Evolutionary conservation across 2,797 vertebrate species (phyloP).

Genomic region (Halcyon badia): DNA sequence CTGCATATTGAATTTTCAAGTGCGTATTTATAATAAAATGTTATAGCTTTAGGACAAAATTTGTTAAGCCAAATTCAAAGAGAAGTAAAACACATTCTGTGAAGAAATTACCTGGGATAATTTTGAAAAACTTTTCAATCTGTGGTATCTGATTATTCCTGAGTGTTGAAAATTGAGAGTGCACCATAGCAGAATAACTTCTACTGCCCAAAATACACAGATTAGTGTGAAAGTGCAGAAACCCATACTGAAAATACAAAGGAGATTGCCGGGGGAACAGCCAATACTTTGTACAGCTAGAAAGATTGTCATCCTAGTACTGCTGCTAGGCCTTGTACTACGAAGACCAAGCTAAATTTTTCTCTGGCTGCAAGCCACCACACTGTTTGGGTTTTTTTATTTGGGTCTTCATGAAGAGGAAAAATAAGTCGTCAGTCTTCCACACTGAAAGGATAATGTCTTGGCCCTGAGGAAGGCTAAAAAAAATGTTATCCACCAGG

Average conservation of each 20-base stretch:
- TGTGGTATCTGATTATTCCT: not conserved
- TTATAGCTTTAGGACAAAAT: not conserved
- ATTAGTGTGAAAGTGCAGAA: not conserved
- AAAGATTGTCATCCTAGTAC: not conserved
- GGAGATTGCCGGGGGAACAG: not conserved
- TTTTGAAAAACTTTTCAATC: not conserved
- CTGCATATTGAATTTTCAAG: not conserved
- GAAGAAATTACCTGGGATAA: not conserved
- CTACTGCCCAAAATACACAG: not conserved
- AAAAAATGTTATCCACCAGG: not conserved
- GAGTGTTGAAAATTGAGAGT: not conserved
- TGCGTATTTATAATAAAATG: not conserved
- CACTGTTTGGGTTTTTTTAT: not conserved
- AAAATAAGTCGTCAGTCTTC: constrained; percentile 37
- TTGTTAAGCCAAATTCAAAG: not conserved
- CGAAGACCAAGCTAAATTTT: not conserved
- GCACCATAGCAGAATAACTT: not conserved
- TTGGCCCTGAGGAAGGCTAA: constrained; percentile 6
- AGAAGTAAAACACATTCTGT: not conserved
- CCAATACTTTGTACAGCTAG: not conserved
- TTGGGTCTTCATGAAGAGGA: not conserved
- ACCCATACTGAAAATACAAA: not conserved
- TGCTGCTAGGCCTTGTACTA: not conserved
- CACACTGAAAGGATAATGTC: not conserved
- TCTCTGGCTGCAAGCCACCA: not conserved